Conservation (phyloP, 2,888 invertebrate species). For the Sturmia bella region DNA sequence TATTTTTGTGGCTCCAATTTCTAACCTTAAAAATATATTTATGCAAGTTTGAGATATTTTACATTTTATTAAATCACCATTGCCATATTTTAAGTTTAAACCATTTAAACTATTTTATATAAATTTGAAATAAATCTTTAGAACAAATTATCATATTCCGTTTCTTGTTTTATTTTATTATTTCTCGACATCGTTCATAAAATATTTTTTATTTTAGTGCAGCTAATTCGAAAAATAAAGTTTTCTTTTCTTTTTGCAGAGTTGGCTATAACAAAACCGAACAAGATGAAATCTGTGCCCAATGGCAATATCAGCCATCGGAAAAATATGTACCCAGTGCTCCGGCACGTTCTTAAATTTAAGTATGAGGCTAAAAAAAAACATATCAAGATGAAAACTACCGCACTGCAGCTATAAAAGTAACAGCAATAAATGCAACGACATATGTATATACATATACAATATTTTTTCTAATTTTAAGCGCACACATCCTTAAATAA, state of each 20-base stretch:
- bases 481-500: too few relatives aligned
- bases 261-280: constrained; percentile 85
- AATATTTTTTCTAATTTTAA: too few relatives aligned
- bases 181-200: too few relatives aligned
- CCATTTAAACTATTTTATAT: constrained; percentile 21
- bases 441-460: too few relatives aligned
- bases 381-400: constrained; percentile 15
- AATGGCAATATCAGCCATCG: constrained; percentile 85
- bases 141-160: too few relatives aligned
- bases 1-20: neutral
- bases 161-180: too few relatives aligned
- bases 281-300: constrained; percentile 84
- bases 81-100: constrained; percentile 51
- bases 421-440: neutral
- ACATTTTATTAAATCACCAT: constrained; percentile 5
- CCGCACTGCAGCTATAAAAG: neutral
- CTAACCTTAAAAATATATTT: neutral
- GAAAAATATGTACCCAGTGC: constrained; percentile 84
- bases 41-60: too few relatives aligned
- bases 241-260: constrained; percentile 78
- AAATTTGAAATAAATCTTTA: too few relatives aligned
- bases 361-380: neutral
- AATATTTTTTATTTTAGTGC: too few relatives aligned
- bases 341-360: constrained; percentile 75
- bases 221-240: neutral